Evolutionary conservation across 2,113 vertebrate species (phyloP).

Genomic region (Muntiacus reevesi): DNA sequence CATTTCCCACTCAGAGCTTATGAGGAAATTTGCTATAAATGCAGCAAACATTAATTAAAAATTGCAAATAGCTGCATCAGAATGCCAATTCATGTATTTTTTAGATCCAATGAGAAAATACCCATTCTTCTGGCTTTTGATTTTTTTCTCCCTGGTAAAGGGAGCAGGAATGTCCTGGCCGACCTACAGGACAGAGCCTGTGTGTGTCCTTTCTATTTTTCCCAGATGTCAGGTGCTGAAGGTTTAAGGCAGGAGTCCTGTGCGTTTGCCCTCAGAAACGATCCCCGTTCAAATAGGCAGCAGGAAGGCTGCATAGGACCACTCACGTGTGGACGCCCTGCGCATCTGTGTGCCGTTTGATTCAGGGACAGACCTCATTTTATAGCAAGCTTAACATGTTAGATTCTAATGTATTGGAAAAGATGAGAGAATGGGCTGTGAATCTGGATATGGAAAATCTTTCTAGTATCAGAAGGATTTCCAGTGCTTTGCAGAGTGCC

Average conservation of each 20-base stretch:
- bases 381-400: neutral
- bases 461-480: neutral
- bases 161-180: neutral
- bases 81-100: neutral
- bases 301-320: neutral
- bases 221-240: neutral
- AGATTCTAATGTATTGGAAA: neutral
- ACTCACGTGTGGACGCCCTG: neutral
- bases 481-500: neutral
- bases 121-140: neutral
- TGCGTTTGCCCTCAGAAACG: neutral
- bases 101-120: slow-evolving; percentile 12
- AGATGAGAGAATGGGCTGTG: neutral
- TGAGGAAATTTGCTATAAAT: neutral
- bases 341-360: neutral
- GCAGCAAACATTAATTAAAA: neutral
- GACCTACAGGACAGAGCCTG: neutral
- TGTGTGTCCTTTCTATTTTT: neutral
- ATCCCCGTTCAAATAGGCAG: neutral
- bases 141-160: neutral
- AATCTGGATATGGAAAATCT: neutral
- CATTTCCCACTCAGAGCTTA: neutral
- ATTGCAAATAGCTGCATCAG: neutral
- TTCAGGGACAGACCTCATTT: neutral
- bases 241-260: neutral